These are phyloP conservation scores for Microtus ochrogaster DNA, from an alignment of 2,113 vertebrate genomes.

Conservation along the genomic window DNA sequence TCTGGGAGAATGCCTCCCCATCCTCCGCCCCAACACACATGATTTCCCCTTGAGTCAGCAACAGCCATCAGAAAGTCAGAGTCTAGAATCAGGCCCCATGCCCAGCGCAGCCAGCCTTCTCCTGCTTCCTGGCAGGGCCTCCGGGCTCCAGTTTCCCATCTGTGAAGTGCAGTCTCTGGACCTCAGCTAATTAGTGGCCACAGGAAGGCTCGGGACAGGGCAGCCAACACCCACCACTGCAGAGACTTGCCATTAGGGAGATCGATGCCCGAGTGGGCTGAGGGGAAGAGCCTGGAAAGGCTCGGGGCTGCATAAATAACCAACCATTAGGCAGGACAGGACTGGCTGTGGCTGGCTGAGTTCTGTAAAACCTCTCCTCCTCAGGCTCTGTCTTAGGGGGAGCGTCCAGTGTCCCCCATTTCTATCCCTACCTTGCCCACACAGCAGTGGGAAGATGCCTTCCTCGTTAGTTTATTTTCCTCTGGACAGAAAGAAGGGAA, in stretches of 20 bases:
- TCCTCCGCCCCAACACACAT: neutral
- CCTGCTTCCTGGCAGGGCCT: conserved; percentile 38
- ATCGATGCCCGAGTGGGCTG: conserved; percentile 54
- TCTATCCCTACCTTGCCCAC: neutral
- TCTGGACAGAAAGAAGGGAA: neutral
- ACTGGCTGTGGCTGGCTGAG: neutral
- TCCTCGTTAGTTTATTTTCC: neutral
- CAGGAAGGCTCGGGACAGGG: conserved; percentile 57
- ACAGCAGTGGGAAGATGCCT: neutral
- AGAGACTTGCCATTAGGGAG: conserved; percentile 64
- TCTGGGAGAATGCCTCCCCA: neutral
- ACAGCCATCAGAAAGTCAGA: neutral
- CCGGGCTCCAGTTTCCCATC: conserved; percentile 13
- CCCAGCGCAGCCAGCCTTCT: neutral
- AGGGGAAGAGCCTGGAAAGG: conserved; percentile 40
- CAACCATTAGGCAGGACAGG: neutral
- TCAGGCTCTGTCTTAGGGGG: neutral
- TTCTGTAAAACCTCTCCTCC: conserved; percentile 24
- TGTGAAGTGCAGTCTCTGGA: conserved; percentile 25
- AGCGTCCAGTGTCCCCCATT: neutral
- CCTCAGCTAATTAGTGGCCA: conserved; percentile 65
- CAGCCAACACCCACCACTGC: neutral
- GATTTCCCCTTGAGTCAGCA: neutral
- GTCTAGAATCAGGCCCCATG: neutral
- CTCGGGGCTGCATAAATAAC: conserved; percentile 51